Conservation (phyloP, 1,140 invertebrate genomes). For the Trichomalopsis sarcophagae region DNA sequence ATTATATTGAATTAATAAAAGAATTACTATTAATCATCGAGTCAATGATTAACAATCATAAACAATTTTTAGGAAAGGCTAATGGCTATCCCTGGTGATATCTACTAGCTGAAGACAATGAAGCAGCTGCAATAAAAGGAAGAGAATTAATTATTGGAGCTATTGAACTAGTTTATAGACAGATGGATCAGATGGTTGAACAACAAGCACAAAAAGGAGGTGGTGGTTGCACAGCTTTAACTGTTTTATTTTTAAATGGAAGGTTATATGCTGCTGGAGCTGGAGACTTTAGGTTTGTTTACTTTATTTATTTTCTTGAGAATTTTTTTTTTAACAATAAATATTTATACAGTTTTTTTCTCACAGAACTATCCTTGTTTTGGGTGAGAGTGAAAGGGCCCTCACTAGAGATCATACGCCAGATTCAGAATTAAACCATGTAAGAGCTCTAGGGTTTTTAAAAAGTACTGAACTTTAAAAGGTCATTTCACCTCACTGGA, state of each 20-base stretch:
- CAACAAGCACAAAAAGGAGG: conserved; percentile 70
- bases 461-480: conserved; percentile 77
- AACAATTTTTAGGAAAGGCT: conserved; percentile 67
- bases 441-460: conserved; percentile 68
- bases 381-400: conserved; percentile 64
- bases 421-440: conserved; percentile 71
- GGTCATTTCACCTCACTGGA: conserved; percentile 85
- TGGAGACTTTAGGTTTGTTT: conserved; percentile 88
- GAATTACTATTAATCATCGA: neutral
- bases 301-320: conserved; percentile 57
- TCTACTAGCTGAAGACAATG: conserved; percentile 64
- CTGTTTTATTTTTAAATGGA: conserved; percentile 86
- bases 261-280: conserved; percentile 91
- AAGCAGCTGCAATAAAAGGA: conserved; percentile 61
- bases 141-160: conserved; percentile 70
- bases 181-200: conserved; percentile 74
- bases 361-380: conserved; percentile 65
- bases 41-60: conserved; percentile 54
- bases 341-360: conserved; percentile 2
- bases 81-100: conserved; percentile 68
- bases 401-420: conserved; percentile 72
- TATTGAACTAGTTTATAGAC: conserved; percentile 72
- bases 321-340: neutral
- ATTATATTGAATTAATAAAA: conserved; percentile 52
- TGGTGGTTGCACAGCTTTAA: conserved; percentile 91